These are phyloP conservation scores for Ormyrus labotus DNA, from an alignment of 2,888 invertebrate species.

Conservation along the genomic window DNA sequence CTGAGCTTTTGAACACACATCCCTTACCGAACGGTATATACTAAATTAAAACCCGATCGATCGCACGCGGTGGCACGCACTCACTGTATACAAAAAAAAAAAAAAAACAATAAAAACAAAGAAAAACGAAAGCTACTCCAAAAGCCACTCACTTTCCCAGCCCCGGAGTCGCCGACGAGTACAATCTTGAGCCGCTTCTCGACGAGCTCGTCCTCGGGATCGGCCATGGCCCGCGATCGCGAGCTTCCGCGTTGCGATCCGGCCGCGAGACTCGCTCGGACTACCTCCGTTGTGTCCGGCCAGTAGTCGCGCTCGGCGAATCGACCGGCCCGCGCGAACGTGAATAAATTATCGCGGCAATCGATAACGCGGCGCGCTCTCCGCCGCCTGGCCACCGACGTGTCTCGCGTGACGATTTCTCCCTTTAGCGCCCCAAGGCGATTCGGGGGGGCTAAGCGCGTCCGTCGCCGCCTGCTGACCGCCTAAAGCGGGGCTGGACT, in stretches of 20 bases:
- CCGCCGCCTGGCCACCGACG: neutral
- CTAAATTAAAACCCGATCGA: too few relatives aligned
- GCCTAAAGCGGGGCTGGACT: neutral
- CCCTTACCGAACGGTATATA: too few relatives aligned
- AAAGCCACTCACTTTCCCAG: slow-evolving; percentile 85
- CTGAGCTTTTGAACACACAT: too few relatives aligned
- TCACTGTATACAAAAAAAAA: too few relatives aligned
- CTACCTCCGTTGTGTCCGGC: neutral
- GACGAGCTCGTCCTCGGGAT: slow-evolving; percentile 78
- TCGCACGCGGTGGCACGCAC: too few relatives aligned
- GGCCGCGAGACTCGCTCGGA: slow-evolving; percentile 13
- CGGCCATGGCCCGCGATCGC: slow-evolving; percentile 32
- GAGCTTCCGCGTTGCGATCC: neutral
- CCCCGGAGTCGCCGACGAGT: slow-evolving; percentile 87
- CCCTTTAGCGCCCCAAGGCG: slow-evolving; percentile 38
- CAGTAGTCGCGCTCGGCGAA: neutral
- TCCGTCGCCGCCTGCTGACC: too few relatives aligned
- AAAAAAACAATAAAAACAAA: neutral
- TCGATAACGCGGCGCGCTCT: slow-evolving; percentile 64
- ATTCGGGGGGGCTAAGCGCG: slow-evolving; percentile 42
- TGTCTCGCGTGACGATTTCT: slow-evolving; percentile 60
- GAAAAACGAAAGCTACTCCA: neutral
- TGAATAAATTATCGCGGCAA: slow-evolving; percentile 72
- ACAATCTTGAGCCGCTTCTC: slow-evolving; percentile 86
- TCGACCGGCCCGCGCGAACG: slow-evolving; percentile 52